Base-by-base conservation (phyloP, 2,888 invertebrate genomes). In the Colletes collaris region DNA sequence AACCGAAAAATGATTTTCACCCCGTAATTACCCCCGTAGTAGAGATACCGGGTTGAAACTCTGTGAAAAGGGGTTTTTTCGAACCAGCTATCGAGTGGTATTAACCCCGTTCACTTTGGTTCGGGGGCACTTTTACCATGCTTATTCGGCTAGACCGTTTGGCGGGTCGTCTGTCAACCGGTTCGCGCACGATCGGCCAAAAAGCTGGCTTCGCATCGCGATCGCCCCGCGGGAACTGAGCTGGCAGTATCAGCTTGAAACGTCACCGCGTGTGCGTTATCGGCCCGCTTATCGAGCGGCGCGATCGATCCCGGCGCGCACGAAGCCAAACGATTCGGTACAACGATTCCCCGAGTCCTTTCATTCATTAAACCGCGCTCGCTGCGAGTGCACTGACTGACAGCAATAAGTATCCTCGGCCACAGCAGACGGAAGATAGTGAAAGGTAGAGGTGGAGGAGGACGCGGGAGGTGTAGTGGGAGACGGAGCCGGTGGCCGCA, bases 281-380 rank as follows among this genome's bases (percentile, higher is more conserved):
- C 55, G 13, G 44, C 6, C 10, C 16, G 3, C 10, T 53, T 44
- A 19, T 65, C 59, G 64, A 4, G 5, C 58, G 3, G n/a, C 5
- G 6, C 37, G 16, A 60, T 65, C 75, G 13, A 55, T 49, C 44
- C 16, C 16, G 60, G 6, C 35, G 52, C 44, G 52, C 5, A 27
- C 27, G 40, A 27, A 55, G 40, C 62, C 10, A 16, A 35, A 58
- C 55, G 44, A 11, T 19, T 55, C 50, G 7, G 67, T 58, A 60
- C 62, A 69, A 62, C 71, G 71, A 75, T 77, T 70, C 66, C 67
- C 46, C 62, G 69, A 79, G 80, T 78, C 73, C 76, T 71, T 87
- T 82, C 87, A 83, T 87, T 86, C 87, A 87, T 86, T 84, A 86
- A 82, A 82, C 69, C 73, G 63, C 80, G 81, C 74, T 72, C 56